Base-by-base conservation (phyloP, 2,113 vertebrate species). In the Eptesicus fuscus region DNA sequence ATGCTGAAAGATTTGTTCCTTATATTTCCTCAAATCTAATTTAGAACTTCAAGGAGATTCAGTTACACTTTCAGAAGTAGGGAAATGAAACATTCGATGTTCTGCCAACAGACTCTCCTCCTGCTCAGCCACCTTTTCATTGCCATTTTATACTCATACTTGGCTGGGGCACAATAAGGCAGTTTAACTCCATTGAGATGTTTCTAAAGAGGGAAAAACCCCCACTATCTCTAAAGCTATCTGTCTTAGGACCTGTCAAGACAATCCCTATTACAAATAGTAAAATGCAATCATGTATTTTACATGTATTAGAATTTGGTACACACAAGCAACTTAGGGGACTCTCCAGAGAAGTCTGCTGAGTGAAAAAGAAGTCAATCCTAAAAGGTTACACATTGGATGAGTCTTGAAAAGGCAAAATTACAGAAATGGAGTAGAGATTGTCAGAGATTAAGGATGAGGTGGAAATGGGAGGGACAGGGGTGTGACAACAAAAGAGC, bases 321-420 rank as follows among this genome's bases (percentile, higher is more conserved):
- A 49, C 13, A 49, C 16, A 22, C 2, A 83, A 83, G 71, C 20
- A 56, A 85, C 28, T 59, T 67, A 0, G 22, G 35, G 42, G 37
- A 49, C 16, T 90, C 30, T 63, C 40, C 40, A 63, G 23, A 69
- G 44, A 37, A 44, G 90, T 76, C 56, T 61, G 69, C 49, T 53
- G 42, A 40, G 14, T 69, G 69, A 3, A 30, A 70, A 35, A 13
- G 49, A 77, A 35, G 73, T 35, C 42, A 44, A 18, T 47, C 12
- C 28, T 17, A 4, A 47, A 93, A 49, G 9, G 4, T 59, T 49
- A 25, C 25, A 23, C 56, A 47, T 6, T 47, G 4, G 44, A 28
- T 71, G 51, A 91, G 67, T 96, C n/a, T 73, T 65, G 35, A 88
- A 83, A 96, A 49, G 59, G 40, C 25, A 80, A 61, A 93, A 35